phyloP scores from a whole-genome alignment of 2,888 invertebrate species.

The Ichneumoninae sp. region DNA sequence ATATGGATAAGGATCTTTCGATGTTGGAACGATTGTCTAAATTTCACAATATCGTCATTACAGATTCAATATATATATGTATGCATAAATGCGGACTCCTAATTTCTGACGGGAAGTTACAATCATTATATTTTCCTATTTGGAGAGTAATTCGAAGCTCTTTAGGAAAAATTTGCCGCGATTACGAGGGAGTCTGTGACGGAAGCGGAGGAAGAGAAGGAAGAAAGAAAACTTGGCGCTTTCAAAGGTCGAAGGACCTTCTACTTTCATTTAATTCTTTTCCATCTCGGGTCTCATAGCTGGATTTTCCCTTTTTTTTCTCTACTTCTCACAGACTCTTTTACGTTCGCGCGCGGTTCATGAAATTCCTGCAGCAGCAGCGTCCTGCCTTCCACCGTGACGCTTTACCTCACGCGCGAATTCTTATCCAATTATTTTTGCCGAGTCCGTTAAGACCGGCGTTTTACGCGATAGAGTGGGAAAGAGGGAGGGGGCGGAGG shows the following conservation, averaged over 20 bases:
- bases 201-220: not conserved
- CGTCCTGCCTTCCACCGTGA: slow-evolving; percentile 44
- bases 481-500: slow-evolving; percentile 41
- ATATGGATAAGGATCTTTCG: not conserved
- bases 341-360: slow-evolving; percentile 30
- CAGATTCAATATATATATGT: not conserved
- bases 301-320: not conserved
- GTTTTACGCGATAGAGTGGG: slow-evolving; percentile 50
- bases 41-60: not conserved
- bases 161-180: not conserved
- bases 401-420: slow-evolving; percentile 49
- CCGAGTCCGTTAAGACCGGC: slow-evolving; percentile 69
- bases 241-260: not conserved
- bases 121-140: not conserved
- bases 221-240: not conserved
- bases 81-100: not conserved
- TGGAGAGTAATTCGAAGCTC: not conserved
- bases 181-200: not conserved
- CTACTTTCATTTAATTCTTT: slow-evolving; percentile 32
- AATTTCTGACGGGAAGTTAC: not conserved
- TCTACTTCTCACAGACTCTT: slow-evolving; percentile 15
- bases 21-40: not conserved
- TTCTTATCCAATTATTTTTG: slow-evolving; percentile 75
- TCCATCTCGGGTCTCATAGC: slow-evolving; percentile 11
- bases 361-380: slow-evolving; percentile 44